Base-by-base conservation (phyloP, 2,888 invertebrate species). In the Hydroisotoma schaefferi region DNA sequence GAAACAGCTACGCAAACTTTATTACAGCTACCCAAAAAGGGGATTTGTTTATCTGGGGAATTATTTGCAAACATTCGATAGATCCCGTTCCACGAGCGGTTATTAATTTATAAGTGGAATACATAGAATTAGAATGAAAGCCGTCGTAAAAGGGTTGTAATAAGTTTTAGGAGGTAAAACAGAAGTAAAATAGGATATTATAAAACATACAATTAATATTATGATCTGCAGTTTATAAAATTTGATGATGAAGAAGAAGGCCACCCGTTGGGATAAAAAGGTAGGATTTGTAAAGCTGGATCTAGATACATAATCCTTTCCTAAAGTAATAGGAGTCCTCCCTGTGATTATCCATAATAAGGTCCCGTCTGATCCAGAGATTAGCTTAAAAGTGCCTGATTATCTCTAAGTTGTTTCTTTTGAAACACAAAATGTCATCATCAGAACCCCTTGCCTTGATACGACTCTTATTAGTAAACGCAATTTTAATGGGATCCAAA, bases 311-410 rank as follows among this genome's bases (percentile, higher is more conserved):
- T 40, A 4, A 40, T 40, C 40, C 40, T 40, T 20, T 40, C n/a
- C n/a, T n/a, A n/a, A n/a, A n/a, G n/a, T n/a, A n/a, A n/a, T n/a
- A n/a, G n/a, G n/a, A n/a, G n/a, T n/a, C n/a, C n/a, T 40, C 40
- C 40, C 40, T 40, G 40, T 40, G 40, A 40, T 40, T 40, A 40
- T 20, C 40, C 40, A 4, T 40, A 40, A 40, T 40, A n/a, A n/a
- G n/a, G 40, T 40, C 40, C 40, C 40, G 40, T 40, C 40, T 40
- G 20, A 40, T 40, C 8, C 40, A 40, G 40, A 40, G 40, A 40
- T 40, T 40, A 40, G 40, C 15, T 40, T 40, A 5, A 18, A 40
- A 40, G 20, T 15, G n/a, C 8, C 15, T 40, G 40, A 40, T 40
- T 40, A 40, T 15, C 20, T 18, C 40, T 18, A 4, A 4, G 5